A percentile compares a stretch with the other conserved stretches of the same genome.
phyloP scores from a whole-genome alignment of 1,140 invertebrate species.

The Drosophila truncata region DNA sequence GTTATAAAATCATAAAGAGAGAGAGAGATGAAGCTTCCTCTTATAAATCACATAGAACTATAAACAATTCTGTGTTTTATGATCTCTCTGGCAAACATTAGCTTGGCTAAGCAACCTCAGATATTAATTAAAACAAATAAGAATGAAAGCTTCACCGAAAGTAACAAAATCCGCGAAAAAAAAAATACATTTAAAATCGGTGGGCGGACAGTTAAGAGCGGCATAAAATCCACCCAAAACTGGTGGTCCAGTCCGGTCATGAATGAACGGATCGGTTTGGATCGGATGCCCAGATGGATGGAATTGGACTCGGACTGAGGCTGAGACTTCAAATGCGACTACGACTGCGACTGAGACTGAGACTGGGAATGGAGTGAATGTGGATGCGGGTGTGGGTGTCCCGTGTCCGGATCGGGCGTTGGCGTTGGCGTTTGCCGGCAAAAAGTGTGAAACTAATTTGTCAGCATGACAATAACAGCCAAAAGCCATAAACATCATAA shows the following conservation, averaged over 20 bases:
- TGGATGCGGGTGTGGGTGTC: slow-evolving; percentile 1
- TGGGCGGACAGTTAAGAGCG: slow-evolving; percentile 63
- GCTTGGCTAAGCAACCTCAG: background rate
- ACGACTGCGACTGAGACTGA: background rate
- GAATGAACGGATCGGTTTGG: slow-evolving; percentile 34
- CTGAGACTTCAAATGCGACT: no score
- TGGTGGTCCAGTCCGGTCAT: slow-evolving; percentile 30
- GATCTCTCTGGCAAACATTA: background rate
- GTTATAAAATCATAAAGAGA: background rate
- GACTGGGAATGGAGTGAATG: background rate
- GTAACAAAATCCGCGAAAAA: slow-evolving; percentile 1
- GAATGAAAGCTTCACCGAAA: background rate
- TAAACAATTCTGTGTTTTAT: background rate
- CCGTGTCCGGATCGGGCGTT: slow-evolving; percentile 30
- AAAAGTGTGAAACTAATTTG: slow-evolving; percentile 82
- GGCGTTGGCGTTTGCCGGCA: slow-evolving; percentile 56
- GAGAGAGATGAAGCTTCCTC: background rate
- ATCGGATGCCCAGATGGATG: slow-evolving; percentile 27
- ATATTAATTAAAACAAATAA: slow-evolving; percentile 21
- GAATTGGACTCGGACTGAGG: background rate
- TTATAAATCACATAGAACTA: background rate
- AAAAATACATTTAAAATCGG: slow-evolving; percentile 16
- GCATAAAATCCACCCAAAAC: slow-evolving; percentile 32
- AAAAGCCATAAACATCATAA: slow-evolving; percentile 83
- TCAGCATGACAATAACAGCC: slow-evolving; percentile 81